Base-by-base conservation (phyloP, 2,888 invertebrate species). In the Pogonocherus hispidulus region DNA sequence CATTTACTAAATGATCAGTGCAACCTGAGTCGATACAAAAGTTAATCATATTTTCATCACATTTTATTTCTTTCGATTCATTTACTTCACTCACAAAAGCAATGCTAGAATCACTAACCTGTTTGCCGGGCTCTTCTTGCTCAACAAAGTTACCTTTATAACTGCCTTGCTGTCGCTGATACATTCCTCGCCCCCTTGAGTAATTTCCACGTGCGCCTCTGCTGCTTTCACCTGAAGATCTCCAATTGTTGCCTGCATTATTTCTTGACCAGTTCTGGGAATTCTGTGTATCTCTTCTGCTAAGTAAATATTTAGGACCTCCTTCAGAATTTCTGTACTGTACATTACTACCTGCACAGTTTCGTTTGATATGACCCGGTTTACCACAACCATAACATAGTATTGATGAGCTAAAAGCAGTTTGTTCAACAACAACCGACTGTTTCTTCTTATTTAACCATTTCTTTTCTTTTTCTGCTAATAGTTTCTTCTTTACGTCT, bases 1-100 rank as follows among this genome's bases (percentile, higher is more conserved):
- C 57, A 49, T 63, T 65, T 3, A 68, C 54, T 27, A 68, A 49
- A 20, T 64, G 64, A 22, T 60, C 63, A 14, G 63, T 62, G 35
- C 63, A 69, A 14, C 65, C 69, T 11, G 65, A 65, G 32, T 65
- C 69, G 23, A 69, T 62, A 44, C 23, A 65, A 69, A 69, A 69
- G 9, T 23, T 32, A 37, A 37, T 37, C 8, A 22, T 44, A 41
- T 63, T 56, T 51, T n/a, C 57, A 27, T 27, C 37, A 22, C 23
- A 14, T 44, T 60, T 27, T 8, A 16, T 11, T 66, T 23, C 11
- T 37, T 37, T 37, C 2, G 11, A 37, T 37, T 37, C 37, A 37
- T 35, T 55, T 35, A 22, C 27, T 37, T 71, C 35, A 54, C 27
- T 35, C 32, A 44, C 35, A 47, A 63, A 68, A 19, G 19, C 59